A percentile compares a stretch with the other conserved stretches of the same genome.
phyloP scores from a whole-genome alignment of 2,113 vertebrate species.

The Notiomystis cincta region DNA sequence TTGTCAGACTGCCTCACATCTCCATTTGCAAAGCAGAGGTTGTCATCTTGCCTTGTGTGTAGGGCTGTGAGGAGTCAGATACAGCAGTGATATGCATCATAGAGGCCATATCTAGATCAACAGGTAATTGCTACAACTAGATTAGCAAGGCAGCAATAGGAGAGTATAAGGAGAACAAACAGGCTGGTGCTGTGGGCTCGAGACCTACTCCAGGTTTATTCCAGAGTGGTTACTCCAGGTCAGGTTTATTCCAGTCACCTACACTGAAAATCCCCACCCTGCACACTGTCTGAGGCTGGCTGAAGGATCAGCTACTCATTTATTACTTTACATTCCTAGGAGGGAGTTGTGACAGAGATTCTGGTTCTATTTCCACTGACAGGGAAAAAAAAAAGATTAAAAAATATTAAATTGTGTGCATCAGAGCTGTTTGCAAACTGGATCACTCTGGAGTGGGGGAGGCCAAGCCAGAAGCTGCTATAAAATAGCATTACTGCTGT shows the following conservation, averaged over 20 bases:
- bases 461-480: background rate
- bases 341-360: background rate
- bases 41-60: background rate
- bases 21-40: background rate
- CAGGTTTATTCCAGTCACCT: background rate
- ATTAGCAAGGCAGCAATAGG: background rate
- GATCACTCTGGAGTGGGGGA: background rate
- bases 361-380: background rate
- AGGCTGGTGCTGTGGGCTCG: background rate
- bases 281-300: background rate
- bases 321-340: background rate
- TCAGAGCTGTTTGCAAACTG: background rate
- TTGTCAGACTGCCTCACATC: background rate
- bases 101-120: background rate
- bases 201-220: background rate
- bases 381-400: fast-evolving
- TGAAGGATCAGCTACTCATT: background rate
- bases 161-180: background rate
- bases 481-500: background rate
- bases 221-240: background rate
- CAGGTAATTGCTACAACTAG: conserved; percentile 8
- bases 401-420: background rate
- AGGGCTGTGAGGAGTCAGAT: background rate
- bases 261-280: background rate
- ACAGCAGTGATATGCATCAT: background rate